These are phyloP conservation scores for Montifringilla adamsi DNA, from an alignment of 2,113 vertebrate genomes.

Conservation along the genomic window DNA sequence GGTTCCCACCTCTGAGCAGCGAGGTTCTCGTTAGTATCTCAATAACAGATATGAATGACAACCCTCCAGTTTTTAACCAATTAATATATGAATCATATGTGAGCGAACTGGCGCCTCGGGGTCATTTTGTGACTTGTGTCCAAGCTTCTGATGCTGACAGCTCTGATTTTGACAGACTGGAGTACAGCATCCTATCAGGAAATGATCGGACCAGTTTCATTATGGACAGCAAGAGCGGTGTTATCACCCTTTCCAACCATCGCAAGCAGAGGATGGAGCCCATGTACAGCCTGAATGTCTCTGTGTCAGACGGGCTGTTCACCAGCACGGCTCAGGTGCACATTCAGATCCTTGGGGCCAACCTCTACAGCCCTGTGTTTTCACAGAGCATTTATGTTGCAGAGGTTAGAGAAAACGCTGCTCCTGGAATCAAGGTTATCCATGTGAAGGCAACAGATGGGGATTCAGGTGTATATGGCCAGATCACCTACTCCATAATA, in stretches of 20 bases:
- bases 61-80: conserved; percentile 92
- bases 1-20: conserved; percentile 88
- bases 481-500: conserved; percentile 85
- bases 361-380: conserved; percentile 89
- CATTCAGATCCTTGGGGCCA: conserved; percentile 85
- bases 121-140: conserved; percentile 94
- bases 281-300: conserved; percentile 90
- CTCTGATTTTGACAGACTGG: conserved; percentile 85
- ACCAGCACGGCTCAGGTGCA: conserved; percentile 95
- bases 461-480: conserved; percentile 86
- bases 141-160: conserved; percentile 94
- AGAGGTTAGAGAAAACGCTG: conserved; percentile 88
- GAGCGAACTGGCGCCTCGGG: conserved; percentile 89
- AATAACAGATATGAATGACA: conserved; percentile 93
- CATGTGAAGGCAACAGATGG: conserved; percentile 87
- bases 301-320: conserved; percentile 93
- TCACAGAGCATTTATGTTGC: conserved; percentile 85
- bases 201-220: conserved; percentile 90
- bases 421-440: conserved; percentile 85
- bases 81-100: conserved; percentile 94
- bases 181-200: conserved; percentile 92
- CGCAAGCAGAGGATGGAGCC: conserved; percentile 89
- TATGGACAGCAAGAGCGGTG: conserved; percentile 85
- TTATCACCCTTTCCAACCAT: conserved; percentile 88
- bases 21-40: conserved; percentile 86